Base-by-base conservation (phyloP, 1,140 invertebrate species). In the Zaprionus vittiger region DNA sequence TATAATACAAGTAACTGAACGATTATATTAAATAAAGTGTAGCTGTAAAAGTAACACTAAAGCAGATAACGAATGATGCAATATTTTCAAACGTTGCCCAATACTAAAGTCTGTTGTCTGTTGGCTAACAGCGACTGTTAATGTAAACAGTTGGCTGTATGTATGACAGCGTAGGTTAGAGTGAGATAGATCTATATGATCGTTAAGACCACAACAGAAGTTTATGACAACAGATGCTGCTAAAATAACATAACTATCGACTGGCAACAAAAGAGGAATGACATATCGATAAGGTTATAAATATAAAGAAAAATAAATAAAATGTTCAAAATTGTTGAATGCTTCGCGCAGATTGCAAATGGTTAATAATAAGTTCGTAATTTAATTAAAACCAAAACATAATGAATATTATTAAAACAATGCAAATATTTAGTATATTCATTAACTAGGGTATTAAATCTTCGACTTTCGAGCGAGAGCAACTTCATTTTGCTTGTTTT, bases 391-490 rank as follows among this genome's bases (percentile, higher is more conserved):
- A 1, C 31, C 9, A 11, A 24, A 52, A 12, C 6, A 49, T 12
- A 49, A 24, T 52, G 11, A 22, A 17, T 9, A 17, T 44, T 7
- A 17, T 17, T 49, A 14, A 14, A 12, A 5, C 2, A 5, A 11
- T 22, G 4, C 17, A 22, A 49, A 3, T 14, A 49, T 12, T 2
- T 22, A 24, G 11, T 1, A 11, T 56, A 1, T 17, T 31, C 0
- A 26, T 28, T 17, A 56, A 17, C 2, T n/a, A 73, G 73, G 20
- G 67, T 70, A 75, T 71, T 70, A 12, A 1, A 20, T 20, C 1
- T 38, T 31, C 34, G 15, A 47, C 41, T 0, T 24, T 49, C 1
- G n/a, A 26, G 17, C 14, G 31, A 24, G 7, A 5, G 31, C 2
- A 34, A 3, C 6, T 56, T 63, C 47, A 37, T 60, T 17, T 34